Base-by-base conservation (phyloP, 2,888 invertebrate species). In the Halictus ligatus region DNA sequence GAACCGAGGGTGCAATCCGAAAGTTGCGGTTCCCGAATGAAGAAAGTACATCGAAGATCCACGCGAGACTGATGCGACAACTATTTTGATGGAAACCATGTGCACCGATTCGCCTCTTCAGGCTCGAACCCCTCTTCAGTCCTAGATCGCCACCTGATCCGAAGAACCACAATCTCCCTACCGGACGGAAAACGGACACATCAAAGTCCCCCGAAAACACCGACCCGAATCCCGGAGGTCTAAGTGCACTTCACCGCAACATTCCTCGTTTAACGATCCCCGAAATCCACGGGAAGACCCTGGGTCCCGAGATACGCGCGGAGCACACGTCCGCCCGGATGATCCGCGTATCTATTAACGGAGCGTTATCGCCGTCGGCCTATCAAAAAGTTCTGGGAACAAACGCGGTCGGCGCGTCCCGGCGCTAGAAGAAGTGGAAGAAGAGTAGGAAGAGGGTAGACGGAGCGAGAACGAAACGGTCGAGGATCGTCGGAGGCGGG, bases 371-470 rank as follows among this genome's bases (percentile, higher is more conserved):
- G 73, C 4, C 21, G 29, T 21, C 60, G 64, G 84, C 25, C 75
- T 75, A 84, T 86, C 78, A 13, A 86, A 78, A 77, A n/a, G 48
- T 84, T 80, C 81, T 43, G 35, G 48, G 75, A 73, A 83, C 64
- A 75, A 83, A 79, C 75, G 78, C 6, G 46, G 25, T 10, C 54
- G 54, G n/a, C 54, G n/a, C 73, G 29, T 48, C 43, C 35, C 67
- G n/a, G 29, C 29, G 35, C 67, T 29, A 21, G 35, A 35, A 29
- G 18, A n/a, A 46, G 25, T 29, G 46, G 21, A 46, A n/a, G 8
- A 50, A 54, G 6, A 35, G 43, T 15, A 5, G 35, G 5, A 48
- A 25, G 46, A 46, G 12, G 35, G 40, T 15, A 13, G 60, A 60
- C 4, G 25, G 60, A 60, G 73, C 7, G 4, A 18, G 43, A 18